Conservation (phyloP, 2,888 invertebrate genomes). For the Tetheella fluctuosa region DNA sequence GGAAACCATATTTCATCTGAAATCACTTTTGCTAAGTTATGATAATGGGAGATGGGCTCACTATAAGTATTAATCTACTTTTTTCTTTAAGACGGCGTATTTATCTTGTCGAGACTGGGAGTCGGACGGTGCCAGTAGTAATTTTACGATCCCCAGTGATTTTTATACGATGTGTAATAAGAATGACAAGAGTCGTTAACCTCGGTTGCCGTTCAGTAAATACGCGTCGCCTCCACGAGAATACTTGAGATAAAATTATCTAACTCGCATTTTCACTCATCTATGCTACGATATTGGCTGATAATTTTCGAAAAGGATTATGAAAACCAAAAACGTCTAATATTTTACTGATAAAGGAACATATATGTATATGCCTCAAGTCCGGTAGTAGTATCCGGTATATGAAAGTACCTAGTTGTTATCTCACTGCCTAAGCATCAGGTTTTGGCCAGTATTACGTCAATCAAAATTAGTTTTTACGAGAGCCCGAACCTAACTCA, state of each 20-base stretch:
- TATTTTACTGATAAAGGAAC: neutral
- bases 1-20: constrained; percentile 48
- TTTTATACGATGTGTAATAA: constrained; percentile 41
- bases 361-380: no score
- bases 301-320: neutral
- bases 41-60: constrained; percentile 55
- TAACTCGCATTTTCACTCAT: constrained; percentile 14
- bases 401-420: no score
- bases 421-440: neutral
- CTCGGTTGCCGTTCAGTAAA: constrained; percentile 20
- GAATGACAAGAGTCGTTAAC: constrained; percentile 41
- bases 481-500: constrained; percentile 36
- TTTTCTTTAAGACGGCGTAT: constrained; percentile 34
- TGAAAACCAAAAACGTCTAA: neutral
- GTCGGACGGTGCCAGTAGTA: constrained; percentile 33
- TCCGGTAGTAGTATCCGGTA: no score
- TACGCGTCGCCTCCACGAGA: constrained; percentile 4
- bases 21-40: constrained; percentile 60
- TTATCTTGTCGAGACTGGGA: constrained; percentile 37
- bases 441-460: constrained; percentile 28
- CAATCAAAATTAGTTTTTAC: constrained; percentile 51
- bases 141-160: constrained; percentile 44
- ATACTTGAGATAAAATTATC: constrained; percentile 10
- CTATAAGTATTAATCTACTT: constrained; percentile 53
- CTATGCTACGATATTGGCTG: constrained; percentile 12